Evolutionary conservation across 2,888 invertebrate genomes (phyloP), one percentile per base, ranked within the genome.

Genomic region (Drosophila suboccidentalis): DNA sequence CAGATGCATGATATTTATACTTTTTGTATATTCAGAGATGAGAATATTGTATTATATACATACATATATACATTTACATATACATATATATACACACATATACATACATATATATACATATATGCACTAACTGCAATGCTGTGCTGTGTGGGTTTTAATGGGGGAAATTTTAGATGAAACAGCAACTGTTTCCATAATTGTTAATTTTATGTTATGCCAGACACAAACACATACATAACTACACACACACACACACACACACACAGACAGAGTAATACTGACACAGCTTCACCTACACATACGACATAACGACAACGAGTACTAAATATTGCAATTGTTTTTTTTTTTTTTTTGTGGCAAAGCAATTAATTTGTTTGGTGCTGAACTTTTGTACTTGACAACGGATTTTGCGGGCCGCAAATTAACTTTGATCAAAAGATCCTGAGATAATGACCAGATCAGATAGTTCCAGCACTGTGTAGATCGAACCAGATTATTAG

Each of bases 1-100:
- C 58, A 61, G 17, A 60, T 53, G 58, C 75, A 75, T 55, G 73
- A 76, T 61, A 83, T 83, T 83, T 83, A 83, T 83, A 89, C 82
- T 58, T 83, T 83, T 83, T 83, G 78, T 82, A 87, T 79, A 66
- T 70, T 61, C 68, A 62, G 69, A 70, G 47, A 47, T 1, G 59
- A 59, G 72, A 66, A 67, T 84, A 84, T 67, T 72, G 78, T 86
- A 80, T 65, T 70, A 80, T 66, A 60, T 49, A 79, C 39, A 79
- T n/a, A 70, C n/a, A 60, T 26, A 69, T 15, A 70, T 4, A 60
- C 5, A 68, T 19, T 51, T 9, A 64, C 22, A 61, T 26, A 66
- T 50, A 64, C 11, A 44, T 17, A 62, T 15, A 49, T 10, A 60
- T 22, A 62, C 22, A 67, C 8, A 55, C 8, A 47, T 4, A 59